Evolutionary conservation across 2,888 invertebrate genomes (phyloP), one percentile per base, ranked within the genome.

Genomic region (Hemistola chrysoprasaria): DNA sequence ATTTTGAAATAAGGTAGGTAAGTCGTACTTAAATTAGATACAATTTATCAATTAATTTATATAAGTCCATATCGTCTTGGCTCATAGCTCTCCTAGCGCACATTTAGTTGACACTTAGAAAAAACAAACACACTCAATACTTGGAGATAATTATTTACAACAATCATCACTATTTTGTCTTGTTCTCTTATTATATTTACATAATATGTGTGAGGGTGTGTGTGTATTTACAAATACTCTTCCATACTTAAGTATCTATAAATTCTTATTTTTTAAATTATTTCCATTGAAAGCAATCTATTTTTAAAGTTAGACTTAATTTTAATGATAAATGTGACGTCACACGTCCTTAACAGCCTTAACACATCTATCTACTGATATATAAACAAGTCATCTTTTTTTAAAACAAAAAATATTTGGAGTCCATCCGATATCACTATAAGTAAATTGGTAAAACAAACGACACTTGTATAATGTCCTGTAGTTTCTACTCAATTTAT

Each of bases 21-120:
- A 8, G 6, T 24, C 23, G 7, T n/a, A n/a, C n/a, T n/a, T n/a
- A n/a, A n/a, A n/a, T 8, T 20, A 10, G 10, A 21, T 20, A 24
- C 0, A 1, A 8, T 8, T 2, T 6, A 25, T 3, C 11, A 26
- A 8, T 6, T n/a, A 20, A 3, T 22, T 16, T 8, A n/a, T 23
- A 7, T 10, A 16, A 16, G 65, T 66, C 65, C 53, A 53, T 67
- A 69, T 75, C 69, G 70, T 69, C 83, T 65, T 71, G 84, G 85
- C 86, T 85, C 84, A 82, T 44, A 55, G 78, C 83, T 71, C 59
- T 62, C 63, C 60, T 65, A 63, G 63, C 42, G 45, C 58, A 66
- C 67, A 65, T 52, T 46, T 48, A 35, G 38, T 44, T 22, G 11
- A 16, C 16, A n/a, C 4, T 56, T 53, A 53, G 50, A 25, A 59